A percentile compares a stretch with the other conserved stretches of the same genome.
These are phyloP conservation scores for Poecilia latipinna DNA, from an alignment of 2,113 vertebrate genomes.

Conservation along the genomic window DNA sequence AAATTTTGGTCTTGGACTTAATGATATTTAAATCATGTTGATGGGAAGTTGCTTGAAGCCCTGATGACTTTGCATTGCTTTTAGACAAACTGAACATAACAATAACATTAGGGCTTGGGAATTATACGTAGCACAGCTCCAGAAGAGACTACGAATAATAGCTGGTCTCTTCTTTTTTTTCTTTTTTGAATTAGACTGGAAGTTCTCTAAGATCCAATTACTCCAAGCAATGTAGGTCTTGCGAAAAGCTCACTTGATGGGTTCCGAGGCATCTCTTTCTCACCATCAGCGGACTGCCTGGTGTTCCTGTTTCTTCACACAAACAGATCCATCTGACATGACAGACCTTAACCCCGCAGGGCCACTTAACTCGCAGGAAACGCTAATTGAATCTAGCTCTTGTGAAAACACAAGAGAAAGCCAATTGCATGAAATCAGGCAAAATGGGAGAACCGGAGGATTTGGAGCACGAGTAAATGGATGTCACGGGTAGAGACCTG, in stretches of 20 bases:
- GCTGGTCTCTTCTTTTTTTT: constrained; percentile 20
- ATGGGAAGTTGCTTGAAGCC: too few species aligned
- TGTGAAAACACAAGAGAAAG: constrained; percentile 47
- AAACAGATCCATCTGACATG: constrained; percentile 76
- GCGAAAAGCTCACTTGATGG: constrained; percentile 54
- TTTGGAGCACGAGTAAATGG: constrained; percentile 59
- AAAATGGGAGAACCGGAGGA: constrained; percentile 34
- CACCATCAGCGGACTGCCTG: constrained; percentile 51
- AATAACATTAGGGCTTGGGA: background rate
- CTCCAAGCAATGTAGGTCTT: constrained; percentile 39
- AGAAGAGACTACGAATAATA: constrained; percentile 24
- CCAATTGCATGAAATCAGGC: constrained; percentile 28
- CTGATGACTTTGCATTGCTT: too few species aligned
- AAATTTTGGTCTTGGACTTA: too few species aligned
- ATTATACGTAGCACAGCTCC: constrained; percentile 6
- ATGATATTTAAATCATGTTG: too few species aligned
- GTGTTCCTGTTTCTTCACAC: constrained; percentile 56
- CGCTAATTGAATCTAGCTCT: constrained; percentile 71
- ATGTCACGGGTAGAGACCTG: constrained; percentile 42
- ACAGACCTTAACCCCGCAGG: constrained; percentile 75
- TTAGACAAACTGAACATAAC: too few species aligned
- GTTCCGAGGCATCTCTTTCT: constrained; percentile 49
- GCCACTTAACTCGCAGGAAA: constrained; percentile 71
- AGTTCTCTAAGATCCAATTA: constrained; percentile 56
- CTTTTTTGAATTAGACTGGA: constrained; percentile 17